phyloP scores from a whole-genome alignment of 2,888 invertebrate species.

The Bombylius major region DNA sequence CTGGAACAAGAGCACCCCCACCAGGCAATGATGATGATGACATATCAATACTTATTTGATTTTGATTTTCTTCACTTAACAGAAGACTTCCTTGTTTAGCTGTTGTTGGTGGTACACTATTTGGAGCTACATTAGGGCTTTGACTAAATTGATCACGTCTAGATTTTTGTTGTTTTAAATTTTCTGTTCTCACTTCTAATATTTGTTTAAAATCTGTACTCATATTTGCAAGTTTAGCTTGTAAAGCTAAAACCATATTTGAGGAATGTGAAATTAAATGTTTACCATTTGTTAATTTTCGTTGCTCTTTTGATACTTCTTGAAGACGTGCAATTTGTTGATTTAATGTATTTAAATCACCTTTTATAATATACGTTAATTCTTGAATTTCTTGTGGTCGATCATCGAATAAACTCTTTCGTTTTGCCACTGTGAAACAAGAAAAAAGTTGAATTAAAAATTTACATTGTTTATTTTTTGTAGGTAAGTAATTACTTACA shows the following conservation, averaged over 20 bases:
- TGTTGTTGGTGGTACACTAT: slow-evolving; percentile 47
- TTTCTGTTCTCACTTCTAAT: slow-evolving; percentile 94
- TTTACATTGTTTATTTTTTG: neutral
- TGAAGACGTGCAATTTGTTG: slow-evolving; percentile 91
- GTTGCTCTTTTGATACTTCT: slow-evolving; percentile 64
- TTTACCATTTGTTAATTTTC: slow-evolving; percentile 46
- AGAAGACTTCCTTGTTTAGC: slow-evolving; percentile 36
- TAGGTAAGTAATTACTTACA: slow-evolving; percentile 49
- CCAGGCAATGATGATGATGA: no score
- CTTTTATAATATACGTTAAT: slow-evolving; percentile 92
- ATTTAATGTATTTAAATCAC: slow-evolving; percentile 88
- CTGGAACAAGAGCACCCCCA: slow-evolving; percentile 15
- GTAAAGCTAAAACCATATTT: slow-evolving; percentile 81
- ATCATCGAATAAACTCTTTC: slow-evolving; percentile 94
- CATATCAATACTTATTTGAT: slow-evolving; percentile 74
- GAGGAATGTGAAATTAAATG: slow-evolving; percentile 87
- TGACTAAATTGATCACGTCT: slow-evolving; percentile 72
- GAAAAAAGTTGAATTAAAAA: neutral
- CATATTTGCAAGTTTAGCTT: slow-evolving; percentile 92
- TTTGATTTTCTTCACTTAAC: slow-evolving; percentile 44
- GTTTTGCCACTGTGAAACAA: slow-evolving; percentile 76
- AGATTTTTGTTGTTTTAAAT: slow-evolving; percentile 87
- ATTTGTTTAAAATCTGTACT: slow-evolving; percentile 97
- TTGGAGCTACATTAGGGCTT: slow-evolving; percentile 40
- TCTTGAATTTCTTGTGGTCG: slow-evolving; percentile 93